Conservation (phyloP, 2,113 vertebrate species). For the Planiliza haematocheilus region DNA sequence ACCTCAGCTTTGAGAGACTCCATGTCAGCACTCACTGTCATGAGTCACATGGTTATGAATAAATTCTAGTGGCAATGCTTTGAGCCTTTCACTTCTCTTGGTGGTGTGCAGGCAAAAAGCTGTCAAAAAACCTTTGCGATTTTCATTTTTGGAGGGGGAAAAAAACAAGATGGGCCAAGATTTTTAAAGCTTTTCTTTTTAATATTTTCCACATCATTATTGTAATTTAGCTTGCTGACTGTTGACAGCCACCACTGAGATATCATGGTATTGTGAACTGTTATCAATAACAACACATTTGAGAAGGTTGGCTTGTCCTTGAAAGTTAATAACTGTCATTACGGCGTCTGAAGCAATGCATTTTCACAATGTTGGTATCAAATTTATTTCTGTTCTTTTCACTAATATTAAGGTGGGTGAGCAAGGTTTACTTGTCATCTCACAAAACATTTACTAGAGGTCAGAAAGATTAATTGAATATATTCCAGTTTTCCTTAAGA, state of each 20-base stretch:
- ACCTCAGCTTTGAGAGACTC: constrained; percentile 65
- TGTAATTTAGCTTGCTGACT: constrained; percentile 27
- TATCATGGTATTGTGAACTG: not conserved
- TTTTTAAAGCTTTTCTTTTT: constrained; percentile 25
- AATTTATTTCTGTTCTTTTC: constrained; percentile 28
- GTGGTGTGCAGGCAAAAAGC: constrained; percentile 35
- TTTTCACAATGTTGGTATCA: constrained; percentile 23
- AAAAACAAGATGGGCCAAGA: constrained; percentile 26
- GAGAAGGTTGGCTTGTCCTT: constrained; percentile 40
- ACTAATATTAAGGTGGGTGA: constrained; percentile 29
- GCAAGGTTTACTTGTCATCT: constrained; percentile 49
- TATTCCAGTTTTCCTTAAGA: constrained; percentile 53
- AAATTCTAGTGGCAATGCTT: constrained; percentile 48
- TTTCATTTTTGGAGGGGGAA: constrained; percentile 41
- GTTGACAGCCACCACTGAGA: constrained; percentile 19
- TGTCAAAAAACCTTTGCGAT: constrained; percentile 46
- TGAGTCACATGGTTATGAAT: constrained; percentile 66
- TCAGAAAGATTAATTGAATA: constrained; percentile 67
- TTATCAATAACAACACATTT: constrained; percentile 28
- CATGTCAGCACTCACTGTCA: constrained; percentile 71
- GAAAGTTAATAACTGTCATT: constrained; percentile 56
- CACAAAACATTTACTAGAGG: constrained; percentile 52
- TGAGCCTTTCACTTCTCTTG: constrained; percentile 41
- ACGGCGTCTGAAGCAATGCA: not conserved
- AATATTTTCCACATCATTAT: constrained; percentile 12